These are phyloP conservation scores for Typhlichthys eigenmanni DNA, from an alignment of 2,797 vertebrate genomes.

Conservation along the genomic window DNA sequence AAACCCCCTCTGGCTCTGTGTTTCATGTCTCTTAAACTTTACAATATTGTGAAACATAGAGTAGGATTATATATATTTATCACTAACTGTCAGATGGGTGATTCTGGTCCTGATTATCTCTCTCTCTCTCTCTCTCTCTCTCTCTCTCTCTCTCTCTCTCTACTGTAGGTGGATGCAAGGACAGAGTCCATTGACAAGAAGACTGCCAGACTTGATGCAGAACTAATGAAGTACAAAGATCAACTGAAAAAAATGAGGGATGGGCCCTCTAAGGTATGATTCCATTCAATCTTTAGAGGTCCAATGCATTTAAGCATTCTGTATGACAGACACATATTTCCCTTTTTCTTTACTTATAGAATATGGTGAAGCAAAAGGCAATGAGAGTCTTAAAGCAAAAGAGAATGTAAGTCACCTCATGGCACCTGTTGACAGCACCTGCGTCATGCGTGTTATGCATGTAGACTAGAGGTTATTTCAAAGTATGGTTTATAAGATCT, in stretches of 20 bases:
- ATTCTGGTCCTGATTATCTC: background rate
- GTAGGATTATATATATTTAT: too few relatives aligned
- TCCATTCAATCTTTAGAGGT: background rate
- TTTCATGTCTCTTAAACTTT: too few relatives aligned
- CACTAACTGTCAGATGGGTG: too few relatives aligned
- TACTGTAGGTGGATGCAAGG: conserved; percentile 88
- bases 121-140: background rate
- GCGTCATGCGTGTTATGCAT: background rate
- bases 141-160: background rate
- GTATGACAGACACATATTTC: background rate
- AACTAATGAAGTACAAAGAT: conserved; percentile 95
- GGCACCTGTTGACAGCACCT: background rate
- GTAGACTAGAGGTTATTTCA: background rate
- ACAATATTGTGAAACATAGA: too few relatives aligned
- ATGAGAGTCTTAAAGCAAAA: conserved; percentile 97
- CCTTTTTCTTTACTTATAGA: conserved; percentile 75
- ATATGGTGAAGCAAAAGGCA: conserved; percentile 97
- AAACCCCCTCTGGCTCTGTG: too few relatives aligned
- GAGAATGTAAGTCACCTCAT: conserved; percentile 87
- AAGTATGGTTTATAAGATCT: background rate
- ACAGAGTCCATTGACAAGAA: conserved; percentile 97
- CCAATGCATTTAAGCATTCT: background rate
- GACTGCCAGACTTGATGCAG: conserved; percentile 89
- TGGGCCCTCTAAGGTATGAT: conserved; percentile 91
- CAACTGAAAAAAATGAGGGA: conserved; percentile 99